Percentiles rank a stretch among this genome's conserved stretches.
Conservation (phyloP, 2,888 invertebrate species). For the Myopa tessellatipennis region DNA sequence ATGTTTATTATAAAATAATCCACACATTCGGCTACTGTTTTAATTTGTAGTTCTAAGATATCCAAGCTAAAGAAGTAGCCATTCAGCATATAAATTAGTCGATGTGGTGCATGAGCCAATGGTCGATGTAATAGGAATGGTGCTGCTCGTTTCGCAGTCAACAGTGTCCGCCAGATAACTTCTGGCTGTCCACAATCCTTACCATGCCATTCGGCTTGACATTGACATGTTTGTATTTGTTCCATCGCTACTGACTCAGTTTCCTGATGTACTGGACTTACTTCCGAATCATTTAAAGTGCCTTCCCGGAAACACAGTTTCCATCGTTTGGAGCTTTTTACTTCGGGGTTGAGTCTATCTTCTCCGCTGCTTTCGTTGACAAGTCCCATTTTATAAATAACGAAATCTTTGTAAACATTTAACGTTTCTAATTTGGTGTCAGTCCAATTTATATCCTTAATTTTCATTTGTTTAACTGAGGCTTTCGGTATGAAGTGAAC, state of each 20-base stretch:
- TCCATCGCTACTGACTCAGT: constrained; percentile 31
- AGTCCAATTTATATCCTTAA: background rate
- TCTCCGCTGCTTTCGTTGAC: constrained; percentile 50
- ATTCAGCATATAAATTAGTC: constrained; percentile 72
- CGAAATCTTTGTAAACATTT: constrained; percentile 14
- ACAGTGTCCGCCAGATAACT: constrained; percentile 75
- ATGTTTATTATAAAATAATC: constrained; percentile 74
- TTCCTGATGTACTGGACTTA: background rate
- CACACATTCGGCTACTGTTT: constrained; percentile 72
- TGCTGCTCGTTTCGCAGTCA: constrained; percentile 68
- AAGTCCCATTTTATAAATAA: constrained; percentile 16
- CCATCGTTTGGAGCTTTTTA: background rate
- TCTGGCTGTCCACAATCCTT: constrained; percentile 76
- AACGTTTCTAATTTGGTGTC: background rate
- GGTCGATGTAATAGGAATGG: constrained; percentile 54
- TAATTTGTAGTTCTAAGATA: constrained; percentile 73
- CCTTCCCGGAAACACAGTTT: constrained; percentile 62
- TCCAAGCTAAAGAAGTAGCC: constrained; percentile 70
- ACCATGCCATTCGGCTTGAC: constrained; percentile 75
- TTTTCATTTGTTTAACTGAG: background rate
- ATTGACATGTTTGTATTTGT: constrained; percentile 68
- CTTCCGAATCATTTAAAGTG: constrained; percentile 51
- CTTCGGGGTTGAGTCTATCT: constrained; percentile 36
- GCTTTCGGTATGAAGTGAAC: constrained; percentile 21
- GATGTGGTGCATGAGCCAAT: constrained; percentile 57